Conservation (phyloP, 2,888 invertebrate genomes). For the Dasypolia templi region DNA sequence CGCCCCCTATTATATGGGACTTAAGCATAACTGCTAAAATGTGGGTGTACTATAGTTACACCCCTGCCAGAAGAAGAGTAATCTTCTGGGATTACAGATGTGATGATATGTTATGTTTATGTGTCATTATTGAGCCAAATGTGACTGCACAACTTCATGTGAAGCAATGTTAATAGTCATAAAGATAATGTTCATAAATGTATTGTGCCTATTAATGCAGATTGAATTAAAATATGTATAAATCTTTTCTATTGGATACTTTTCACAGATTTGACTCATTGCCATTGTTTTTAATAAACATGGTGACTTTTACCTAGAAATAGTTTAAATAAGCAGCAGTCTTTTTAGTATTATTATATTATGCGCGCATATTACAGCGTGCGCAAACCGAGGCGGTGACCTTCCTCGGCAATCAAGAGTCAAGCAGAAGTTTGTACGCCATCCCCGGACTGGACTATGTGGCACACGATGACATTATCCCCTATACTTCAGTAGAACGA, state of each 20-base stretch:
- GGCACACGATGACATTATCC: conserved; percentile 99
- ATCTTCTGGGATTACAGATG: no score
- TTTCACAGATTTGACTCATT: not conserved
- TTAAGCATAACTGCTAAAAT: no score
- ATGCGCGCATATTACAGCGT: conserved; percentile 90
- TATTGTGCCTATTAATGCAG: not conserved
- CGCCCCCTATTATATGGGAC: no score
- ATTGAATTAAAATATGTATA: not conserved
- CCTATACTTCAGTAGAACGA: conserved; percentile 96
- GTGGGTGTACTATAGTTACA: no score
- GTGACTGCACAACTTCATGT: not conserved
- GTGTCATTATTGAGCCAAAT: no score
- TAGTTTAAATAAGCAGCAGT: not conserved
- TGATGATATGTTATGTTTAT: no score
- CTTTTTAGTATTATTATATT: not conserved
- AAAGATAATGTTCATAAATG: not conserved
- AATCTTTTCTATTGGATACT: not conserved
- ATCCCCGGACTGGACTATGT: conserved; percentile 99
- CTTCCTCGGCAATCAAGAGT: conserved; percentile 98
- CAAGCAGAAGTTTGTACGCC: conserved; percentile 97
- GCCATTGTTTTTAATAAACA: not conserved
- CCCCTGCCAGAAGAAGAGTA: no score
- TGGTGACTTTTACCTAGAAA: not conserved
- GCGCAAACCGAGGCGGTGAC: conserved; percentile 99
- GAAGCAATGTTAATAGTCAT: not conserved